Evolutionary conservation across 2,113 vertebrate genomes (phyloP).

Genomic region (Vidua macroura): DNA sequence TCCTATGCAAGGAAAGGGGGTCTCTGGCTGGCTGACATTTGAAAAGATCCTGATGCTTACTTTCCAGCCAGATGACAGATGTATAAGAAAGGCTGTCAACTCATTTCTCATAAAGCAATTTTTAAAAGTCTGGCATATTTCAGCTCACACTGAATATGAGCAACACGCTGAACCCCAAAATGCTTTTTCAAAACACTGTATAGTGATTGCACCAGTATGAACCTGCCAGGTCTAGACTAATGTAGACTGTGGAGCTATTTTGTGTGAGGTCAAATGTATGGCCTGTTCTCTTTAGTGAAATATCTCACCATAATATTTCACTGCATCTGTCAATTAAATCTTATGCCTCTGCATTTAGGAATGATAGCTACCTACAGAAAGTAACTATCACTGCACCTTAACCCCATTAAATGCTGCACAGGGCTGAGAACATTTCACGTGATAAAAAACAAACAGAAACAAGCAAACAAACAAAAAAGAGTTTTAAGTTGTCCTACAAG

Average conservation of each 20-base stretch:
- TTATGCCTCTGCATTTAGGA: background rate
- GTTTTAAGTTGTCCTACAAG: background rate
- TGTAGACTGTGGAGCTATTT: background rate
- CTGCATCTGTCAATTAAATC: background rate
- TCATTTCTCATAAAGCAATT: background rate
- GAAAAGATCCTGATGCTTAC: background rate
- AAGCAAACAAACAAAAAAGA: background rate
- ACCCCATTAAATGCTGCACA: background rate
- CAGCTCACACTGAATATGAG: background rate
- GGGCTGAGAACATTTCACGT: background rate
- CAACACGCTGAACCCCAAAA: background rate
- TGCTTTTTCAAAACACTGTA: background rate
- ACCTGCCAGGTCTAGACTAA: background rate
- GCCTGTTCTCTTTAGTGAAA: background rate
- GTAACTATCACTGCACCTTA: background rate
- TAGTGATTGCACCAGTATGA: background rate
- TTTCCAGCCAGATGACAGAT: background rate
- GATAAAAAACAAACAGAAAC: background rate
- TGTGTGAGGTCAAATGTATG: background rate
- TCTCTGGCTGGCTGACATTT: background rate
- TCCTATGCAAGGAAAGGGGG: background rate
- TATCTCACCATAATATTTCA: background rate
- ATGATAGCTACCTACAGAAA: background rate
- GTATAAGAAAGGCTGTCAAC: background rate
- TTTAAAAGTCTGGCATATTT: background rate